phyloP scores from a whole-genome alignment of 1,140 invertebrate species.

The Procambarus virginalis region DNA sequence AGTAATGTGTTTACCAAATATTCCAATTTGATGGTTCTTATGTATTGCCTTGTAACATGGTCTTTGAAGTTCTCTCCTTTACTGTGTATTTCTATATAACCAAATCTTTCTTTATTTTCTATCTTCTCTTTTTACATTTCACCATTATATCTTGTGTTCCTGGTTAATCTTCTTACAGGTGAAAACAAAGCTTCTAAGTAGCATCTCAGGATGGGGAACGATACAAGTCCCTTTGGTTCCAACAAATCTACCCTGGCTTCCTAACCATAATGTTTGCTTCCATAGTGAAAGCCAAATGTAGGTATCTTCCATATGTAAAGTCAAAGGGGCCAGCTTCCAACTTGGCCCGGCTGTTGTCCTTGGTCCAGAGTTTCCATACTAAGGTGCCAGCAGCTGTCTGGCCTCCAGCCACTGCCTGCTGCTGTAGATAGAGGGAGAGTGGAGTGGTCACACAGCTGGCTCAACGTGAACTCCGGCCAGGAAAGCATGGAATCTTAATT shows the following conservation, averaged over 20 bases:
- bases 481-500: constrained; percentile 21
- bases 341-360: constrained; percentile 11
- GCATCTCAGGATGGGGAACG: constrained; percentile 16
- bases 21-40: background rate
- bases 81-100: background rate
- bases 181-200: constrained; percentile 12
- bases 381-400: constrained; percentile 47
- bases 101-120: background rate
- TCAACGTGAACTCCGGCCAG: constrained; percentile 40
- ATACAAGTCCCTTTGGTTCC: constrained; percentile 12
- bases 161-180: background rate
- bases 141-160: background rate
- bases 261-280: constrained; percentile 42
- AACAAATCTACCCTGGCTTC: constrained; percentile 10
- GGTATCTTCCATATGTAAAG: constrained; percentile 33
- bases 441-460: constrained; percentile 45
- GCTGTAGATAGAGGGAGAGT: constrained; percentile 30
- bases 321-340: constrained; percentile 39
- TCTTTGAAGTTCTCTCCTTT: too few species aligned
- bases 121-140: background rate
- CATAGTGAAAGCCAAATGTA: constrained; percentile 43
- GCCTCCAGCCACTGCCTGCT: constrained; percentile 37
- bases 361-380: constrained; percentile 41
- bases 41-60: too few species aligned
- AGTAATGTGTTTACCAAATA: background rate